phyloP scores from a whole-genome alignment of 2,888 invertebrate genomes.

The Trileptium ribeirensis region DNA sequence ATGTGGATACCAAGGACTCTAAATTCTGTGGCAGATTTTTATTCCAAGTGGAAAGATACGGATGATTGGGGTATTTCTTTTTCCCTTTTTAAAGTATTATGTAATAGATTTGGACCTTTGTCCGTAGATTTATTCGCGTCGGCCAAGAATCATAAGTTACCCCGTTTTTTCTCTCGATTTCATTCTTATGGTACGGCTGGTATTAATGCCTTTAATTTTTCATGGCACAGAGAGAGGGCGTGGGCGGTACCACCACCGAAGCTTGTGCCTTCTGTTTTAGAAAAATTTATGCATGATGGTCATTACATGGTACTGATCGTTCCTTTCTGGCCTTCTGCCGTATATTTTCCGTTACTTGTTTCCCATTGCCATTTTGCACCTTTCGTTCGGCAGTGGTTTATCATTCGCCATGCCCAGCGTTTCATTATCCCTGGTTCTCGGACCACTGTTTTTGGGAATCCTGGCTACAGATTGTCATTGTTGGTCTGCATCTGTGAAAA shows the following conservation, averaged over 20 bases:
- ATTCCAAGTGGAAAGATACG: neutral
- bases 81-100: neutral
- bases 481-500: neutral
- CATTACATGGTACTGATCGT: too few species aligned
- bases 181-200: neutral
- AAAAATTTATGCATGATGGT: too few species aligned
- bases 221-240: too few species aligned
- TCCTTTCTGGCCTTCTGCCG: neutral
- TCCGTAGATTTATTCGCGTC: neutral
- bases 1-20: neutral
- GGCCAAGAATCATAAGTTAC: neutral
- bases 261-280: too few species aligned
- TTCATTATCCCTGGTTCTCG: neutral
- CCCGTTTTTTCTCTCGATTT: neutral
- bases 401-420: neutral
- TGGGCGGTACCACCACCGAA: too few species aligned
- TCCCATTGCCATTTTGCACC: neutral
- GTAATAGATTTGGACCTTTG: neutral
- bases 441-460: neutral
- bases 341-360: neutral
- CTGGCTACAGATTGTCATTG: neutral
- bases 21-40: neutral
- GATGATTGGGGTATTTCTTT: neutral
- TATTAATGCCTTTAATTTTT: too few species aligned
- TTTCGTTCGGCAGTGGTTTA: neutral